These are phyloP conservation scores for Drosophila virilis DNA, from an alignment of 1,140 invertebrate genomes.

Conservation along the genomic window DNA sequence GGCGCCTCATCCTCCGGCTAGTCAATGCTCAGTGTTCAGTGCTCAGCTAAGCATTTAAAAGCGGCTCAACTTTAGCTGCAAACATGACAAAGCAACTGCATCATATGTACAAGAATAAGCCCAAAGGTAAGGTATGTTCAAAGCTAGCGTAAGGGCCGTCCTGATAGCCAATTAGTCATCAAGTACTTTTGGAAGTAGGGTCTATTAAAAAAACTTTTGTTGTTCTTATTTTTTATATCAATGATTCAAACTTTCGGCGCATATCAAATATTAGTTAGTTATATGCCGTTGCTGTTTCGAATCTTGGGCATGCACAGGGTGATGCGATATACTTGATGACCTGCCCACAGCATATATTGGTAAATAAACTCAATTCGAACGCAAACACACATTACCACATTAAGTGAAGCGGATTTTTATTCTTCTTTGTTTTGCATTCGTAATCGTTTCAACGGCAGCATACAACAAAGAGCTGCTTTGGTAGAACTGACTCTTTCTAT, in stretches of 20 bases:
- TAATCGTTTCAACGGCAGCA: no score
- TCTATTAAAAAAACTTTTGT: background rate
- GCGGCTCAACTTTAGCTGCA: slow-evolving; percentile 24
- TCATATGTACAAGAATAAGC: slow-evolving; percentile 12
- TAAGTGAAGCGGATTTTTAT: no score
- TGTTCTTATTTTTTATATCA: no score
- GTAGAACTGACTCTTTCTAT: no score
- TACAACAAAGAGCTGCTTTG: no score
- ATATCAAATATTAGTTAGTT: slow-evolving; percentile 3
- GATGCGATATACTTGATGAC: no score
- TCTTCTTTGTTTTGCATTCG: no score
- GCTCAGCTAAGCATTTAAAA: slow-evolving; percentile 28
- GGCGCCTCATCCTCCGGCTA: background rate
- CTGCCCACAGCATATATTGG: no score
- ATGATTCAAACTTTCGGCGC: background rate
- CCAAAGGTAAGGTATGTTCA: no score
- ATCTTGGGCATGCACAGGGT: background rate
- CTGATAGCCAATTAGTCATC: slow-evolving; percentile 25
- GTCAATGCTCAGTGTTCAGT: background rate
- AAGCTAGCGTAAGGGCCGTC: background rate
- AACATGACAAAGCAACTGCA: slow-evolving; percentile 15
- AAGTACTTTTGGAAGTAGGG: background rate
- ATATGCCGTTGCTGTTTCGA: background rate
- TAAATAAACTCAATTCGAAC: no score
- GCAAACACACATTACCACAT: no score